Base-by-base conservation (phyloP, 2,113 vertebrate species). In the Lepisosteus oculatus region DNA sequence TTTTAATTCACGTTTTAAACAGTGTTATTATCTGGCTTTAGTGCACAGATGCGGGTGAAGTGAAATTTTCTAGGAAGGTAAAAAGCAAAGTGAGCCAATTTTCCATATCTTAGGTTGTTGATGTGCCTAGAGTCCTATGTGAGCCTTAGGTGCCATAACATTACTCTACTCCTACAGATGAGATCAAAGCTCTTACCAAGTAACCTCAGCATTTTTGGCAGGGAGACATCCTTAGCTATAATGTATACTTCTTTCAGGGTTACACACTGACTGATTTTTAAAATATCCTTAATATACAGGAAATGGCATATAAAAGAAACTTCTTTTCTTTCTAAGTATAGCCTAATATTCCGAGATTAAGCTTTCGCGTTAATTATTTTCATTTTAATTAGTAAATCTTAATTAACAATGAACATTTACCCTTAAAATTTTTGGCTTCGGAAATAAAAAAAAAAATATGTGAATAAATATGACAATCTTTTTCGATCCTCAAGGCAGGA, bases 391-490 rank as follows among this genome's bases (percentile, higher is more conserved):
- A 95, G 93, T 96, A 96, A 95, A 93, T 94, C 93, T 96, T 97
- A 99, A 97, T 97, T 98, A 98, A 98, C 93, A 95, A 95, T 93
- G 92, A 96, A 95, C 93, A 93, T 94, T 95, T 95, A 97, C 95
- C 94, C 93, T 96, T 95, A 93, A 93, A 94, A 91, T 91, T 94
- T 94, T 92, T 89, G 91, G 90, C 90, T 93, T 93, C 80, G 80
- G 89, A 94, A 93, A 88, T 86, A 90, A 92, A 90, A 89, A 93
- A 93, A 93, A 89, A 93, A 93, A 93, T 86, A 89, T 92, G 89
- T 94, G 94, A 96, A 98, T 96, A 97, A 97, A 97, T 96, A 97
- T 97, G 94, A 96, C 94, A 95, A 95, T 97, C 95, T 94, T 94
- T 94, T 94, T 85, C 86, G 93, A 95, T 96, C 96, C 96, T 96